phyloP scores from a whole-genome alignment of 2,888 invertebrate genomes.

The Branchipolynoe longqiensis region DNA sequence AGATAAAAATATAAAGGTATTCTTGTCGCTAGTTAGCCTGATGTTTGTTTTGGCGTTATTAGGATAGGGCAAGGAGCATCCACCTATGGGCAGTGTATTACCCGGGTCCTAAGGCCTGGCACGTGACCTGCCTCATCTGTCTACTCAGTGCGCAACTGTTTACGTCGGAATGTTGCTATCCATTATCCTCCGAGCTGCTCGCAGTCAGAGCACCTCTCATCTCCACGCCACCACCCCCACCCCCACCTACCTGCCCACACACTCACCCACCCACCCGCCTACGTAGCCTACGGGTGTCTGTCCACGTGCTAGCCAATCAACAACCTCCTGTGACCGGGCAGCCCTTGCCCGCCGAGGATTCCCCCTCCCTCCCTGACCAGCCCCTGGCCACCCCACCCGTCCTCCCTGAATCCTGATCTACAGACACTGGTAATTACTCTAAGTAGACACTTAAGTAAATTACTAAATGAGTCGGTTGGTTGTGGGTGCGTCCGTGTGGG shows the following conservation, averaged over 20 bases:
- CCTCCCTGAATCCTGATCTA: slow-evolving; percentile 39
- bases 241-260: neutral
- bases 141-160: too few relatives aligned
- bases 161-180: too few relatives aligned
- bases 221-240: neutral
- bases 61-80: too few relatives aligned
- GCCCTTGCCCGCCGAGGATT: neutral
- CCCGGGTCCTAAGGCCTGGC: too few relatives aligned
- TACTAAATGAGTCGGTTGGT: slow-evolving; percentile 42
- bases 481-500: too few relatives aligned
- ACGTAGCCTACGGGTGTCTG: neutral
- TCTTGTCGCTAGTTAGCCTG: too few relatives aligned
- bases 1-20: too few relatives aligned
- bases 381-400: neutral
- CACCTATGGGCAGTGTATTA: too few relatives aligned
- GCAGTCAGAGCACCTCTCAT: neutral
- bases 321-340: neutral
- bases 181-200: too few relatives aligned
- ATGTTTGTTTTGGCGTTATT: too few relatives aligned
- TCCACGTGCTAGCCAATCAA: neutral
- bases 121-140: too few relatives aligned
- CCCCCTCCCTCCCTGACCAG: neutral
- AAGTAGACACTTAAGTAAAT: slow-evolving; percentile 53
- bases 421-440: slow-evolving; percentile 49
- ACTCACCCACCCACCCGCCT: neutral